A percentile compares a stretch with the other conserved stretches of the same genome.
Conservation (phyloP, 2,888 invertebrate species). For the Idaea straminata region DNA sequence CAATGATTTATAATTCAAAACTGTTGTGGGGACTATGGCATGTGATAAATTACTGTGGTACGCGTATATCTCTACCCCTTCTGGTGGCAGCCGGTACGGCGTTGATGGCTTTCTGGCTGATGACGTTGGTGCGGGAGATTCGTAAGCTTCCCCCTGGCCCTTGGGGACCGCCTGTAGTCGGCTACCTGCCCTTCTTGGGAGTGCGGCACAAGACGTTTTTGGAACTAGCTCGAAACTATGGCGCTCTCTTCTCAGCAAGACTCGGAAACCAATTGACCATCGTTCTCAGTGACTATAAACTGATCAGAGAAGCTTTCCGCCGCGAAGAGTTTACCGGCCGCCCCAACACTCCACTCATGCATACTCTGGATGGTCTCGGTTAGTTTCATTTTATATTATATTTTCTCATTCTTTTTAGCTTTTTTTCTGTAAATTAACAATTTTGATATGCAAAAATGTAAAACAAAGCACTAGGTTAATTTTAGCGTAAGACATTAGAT, state of each 20-base stretch:
- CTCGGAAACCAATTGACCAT: slow-evolving; percentile 91
- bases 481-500: not conserved
- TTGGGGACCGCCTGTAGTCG: slow-evolving; percentile 91
- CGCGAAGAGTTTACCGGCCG: slow-evolving; percentile 93
- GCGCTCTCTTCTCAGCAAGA: slow-evolving; percentile 88
- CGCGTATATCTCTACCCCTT: slow-evolving; percentile 61
- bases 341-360: slow-evolving; percentile 91
- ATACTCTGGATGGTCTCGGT: slow-evolving; percentile 94
- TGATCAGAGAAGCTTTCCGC: slow-evolving; percentile 91
- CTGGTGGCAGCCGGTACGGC: slow-evolving; percentile 72
- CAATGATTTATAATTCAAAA: slow-evolving; percentile 68
- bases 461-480: slow-evolving; percentile 21
- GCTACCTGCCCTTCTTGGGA: slow-evolving; percentile 90
- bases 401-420: slow-evolving; percentile 4
- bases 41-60: slow-evolving; percentile 68
- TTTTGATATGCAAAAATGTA: slow-evolving; percentile 6
- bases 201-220: slow-evolving; percentile 89
- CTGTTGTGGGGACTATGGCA: slow-evolving; percentile 77
- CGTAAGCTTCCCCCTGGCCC: slow-evolving; percentile 90
- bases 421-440: not conserved
- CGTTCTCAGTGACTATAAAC: slow-evolving; percentile 91
- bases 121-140: slow-evolving; percentile 64
- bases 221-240: slow-evolving; percentile 88
- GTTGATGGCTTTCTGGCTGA: slow-evolving; percentile 71
- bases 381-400: slow-evolving; percentile 64